These are phyloP conservation scores for Trypoxylon attenuatum DNA, from an alignment of 2,888 invertebrate species.

Conservation along the genomic window DNA sequence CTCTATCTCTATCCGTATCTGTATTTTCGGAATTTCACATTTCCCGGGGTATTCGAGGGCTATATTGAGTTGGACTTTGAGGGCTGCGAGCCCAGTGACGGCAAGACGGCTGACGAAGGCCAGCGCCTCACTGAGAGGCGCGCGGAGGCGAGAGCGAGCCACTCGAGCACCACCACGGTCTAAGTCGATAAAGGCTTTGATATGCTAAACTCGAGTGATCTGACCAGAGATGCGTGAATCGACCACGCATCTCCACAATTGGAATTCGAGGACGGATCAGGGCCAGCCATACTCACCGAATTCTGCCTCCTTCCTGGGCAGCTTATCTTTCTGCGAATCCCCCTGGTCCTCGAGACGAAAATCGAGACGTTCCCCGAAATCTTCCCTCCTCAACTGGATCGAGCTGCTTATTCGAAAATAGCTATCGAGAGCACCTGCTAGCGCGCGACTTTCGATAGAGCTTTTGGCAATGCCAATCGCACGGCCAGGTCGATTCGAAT, in stretches of 20 bases:
- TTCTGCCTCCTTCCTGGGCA: conserved; percentile 18
- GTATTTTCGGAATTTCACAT: conserved; percentile 62
- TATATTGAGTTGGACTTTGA: conserved; percentile 55
- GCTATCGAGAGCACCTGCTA: no score
- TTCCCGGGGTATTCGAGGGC: conserved; percentile 55
- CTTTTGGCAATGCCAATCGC: no score
- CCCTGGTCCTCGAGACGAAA: conserved; percentile 31
- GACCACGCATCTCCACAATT: conserved; percentile 54
- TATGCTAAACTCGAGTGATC: conserved; percentile 66
- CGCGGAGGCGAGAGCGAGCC: conserved; percentile 25
- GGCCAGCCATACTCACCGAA: not conserved
- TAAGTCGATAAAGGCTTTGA: conserved; percentile 64
- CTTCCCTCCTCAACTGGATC: no score
- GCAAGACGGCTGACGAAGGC: no score
- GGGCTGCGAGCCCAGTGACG: conserved; percentile 22
- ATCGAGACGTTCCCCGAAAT: conserved; percentile 24
- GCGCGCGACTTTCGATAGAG: no score
- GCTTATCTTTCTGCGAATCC: not conserved
- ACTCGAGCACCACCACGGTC: conserved; percentile 44
- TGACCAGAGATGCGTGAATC: conserved; percentile 59
- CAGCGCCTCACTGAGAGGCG: not conserved
- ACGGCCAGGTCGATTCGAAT: no score
- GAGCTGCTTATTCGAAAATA: conserved; percentile 45
- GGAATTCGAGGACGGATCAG: conserved; percentile 41
- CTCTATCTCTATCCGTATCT: conserved; percentile 6